phyloP scores from a whole-genome alignment of 2,113 vertebrate species.

The Pseudopodoces humilis region DNA sequence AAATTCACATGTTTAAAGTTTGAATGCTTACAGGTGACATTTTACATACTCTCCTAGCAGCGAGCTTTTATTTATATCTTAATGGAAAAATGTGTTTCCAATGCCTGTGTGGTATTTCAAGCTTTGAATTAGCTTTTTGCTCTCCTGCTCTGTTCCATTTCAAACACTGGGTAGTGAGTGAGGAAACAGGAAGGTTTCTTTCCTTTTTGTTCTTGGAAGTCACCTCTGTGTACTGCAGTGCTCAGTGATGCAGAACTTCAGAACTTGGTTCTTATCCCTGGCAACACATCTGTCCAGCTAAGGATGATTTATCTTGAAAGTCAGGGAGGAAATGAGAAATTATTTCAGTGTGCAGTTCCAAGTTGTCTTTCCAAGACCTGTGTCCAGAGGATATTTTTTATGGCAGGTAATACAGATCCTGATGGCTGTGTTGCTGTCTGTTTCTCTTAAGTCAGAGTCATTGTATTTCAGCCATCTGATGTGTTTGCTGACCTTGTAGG shows the following conservation, averaged over 20 bases:
- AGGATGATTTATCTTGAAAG: not conserved
- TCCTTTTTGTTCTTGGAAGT: not conserved
- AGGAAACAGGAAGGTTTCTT: not conserved
- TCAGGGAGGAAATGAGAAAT: not conserved
- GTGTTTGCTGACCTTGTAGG: constrained; percentile 70
- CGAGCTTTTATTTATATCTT: not conserved
- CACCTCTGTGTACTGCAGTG: not conserved
- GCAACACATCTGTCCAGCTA: not conserved
- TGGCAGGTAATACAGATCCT: not conserved
- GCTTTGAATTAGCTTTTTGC: not conserved
- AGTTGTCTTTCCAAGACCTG: not conserved
- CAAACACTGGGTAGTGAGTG: not conserved
- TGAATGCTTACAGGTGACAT: not conserved
- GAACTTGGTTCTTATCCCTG: not conserved
- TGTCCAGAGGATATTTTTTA: not conserved
- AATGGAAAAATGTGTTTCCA: not conserved
- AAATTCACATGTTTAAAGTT: not conserved
- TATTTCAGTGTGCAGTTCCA: not conserved
- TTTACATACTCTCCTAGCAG: not conserved
- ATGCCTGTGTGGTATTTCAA: not conserved
- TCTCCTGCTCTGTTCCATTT: not conserved
- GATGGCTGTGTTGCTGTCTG: not conserved
- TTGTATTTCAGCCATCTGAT: not conserved
- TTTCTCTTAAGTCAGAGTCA: not conserved
- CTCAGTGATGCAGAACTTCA: not conserved